phyloP scores from a whole-genome alignment of 2,797 vertebrate genomes.

The Pterois miles region DNA sequence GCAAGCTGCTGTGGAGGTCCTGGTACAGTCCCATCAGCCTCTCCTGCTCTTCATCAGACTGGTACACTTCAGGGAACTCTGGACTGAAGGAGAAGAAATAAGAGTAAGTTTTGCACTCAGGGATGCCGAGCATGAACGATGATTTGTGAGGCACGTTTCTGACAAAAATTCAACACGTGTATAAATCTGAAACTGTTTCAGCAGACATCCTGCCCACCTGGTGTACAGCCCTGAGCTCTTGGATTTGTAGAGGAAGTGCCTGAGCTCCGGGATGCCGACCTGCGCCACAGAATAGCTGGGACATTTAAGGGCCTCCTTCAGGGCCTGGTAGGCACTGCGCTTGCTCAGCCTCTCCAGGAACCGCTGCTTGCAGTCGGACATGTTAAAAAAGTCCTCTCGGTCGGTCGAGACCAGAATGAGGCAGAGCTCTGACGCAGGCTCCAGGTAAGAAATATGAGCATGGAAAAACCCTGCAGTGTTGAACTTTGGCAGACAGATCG shows the following conservation, averaged over 20 bases:
- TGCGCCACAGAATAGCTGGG: slow-evolving; percentile 90
- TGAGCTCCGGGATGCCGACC: slow-evolving; percentile 93
- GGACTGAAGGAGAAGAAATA: slow-evolving; percentile 80
- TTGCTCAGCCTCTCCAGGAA: slow-evolving; percentile 93
- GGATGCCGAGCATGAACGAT: background rate
- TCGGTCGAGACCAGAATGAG: slow-evolving; percentile 95
- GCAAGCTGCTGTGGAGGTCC: slow-evolving; percentile 93
- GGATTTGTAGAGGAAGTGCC: slow-evolving; percentile 98
- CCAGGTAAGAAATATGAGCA: slow-evolving; percentile 96
- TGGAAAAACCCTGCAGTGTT: slow-evolving; percentile 97
- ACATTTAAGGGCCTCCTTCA: slow-evolving; percentile 89
- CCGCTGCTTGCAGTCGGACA: slow-evolving; percentile 94
- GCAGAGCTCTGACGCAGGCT: slow-evolving; percentile 90
- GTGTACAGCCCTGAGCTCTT: slow-evolving; percentile 98
- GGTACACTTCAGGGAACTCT: slow-evolving; percentile 89
- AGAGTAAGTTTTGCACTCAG: background rate
- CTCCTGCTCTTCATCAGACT: slow-evolving; percentile 88
- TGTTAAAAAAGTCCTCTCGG: slow-evolving; percentile 96
- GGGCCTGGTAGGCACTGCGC: slow-evolving; percentile 85
- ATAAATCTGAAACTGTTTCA: background rate
- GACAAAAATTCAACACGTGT: background rate
- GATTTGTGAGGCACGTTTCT: background rate
- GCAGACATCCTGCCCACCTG: slow-evolving; percentile 82
- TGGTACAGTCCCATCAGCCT: slow-evolving; percentile 93
- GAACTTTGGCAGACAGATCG: slow-evolving; percentile 97